phyloP scores from a whole-genome alignment of 2,888 invertebrate genomes.

The Saturnia pavonia region DNA sequence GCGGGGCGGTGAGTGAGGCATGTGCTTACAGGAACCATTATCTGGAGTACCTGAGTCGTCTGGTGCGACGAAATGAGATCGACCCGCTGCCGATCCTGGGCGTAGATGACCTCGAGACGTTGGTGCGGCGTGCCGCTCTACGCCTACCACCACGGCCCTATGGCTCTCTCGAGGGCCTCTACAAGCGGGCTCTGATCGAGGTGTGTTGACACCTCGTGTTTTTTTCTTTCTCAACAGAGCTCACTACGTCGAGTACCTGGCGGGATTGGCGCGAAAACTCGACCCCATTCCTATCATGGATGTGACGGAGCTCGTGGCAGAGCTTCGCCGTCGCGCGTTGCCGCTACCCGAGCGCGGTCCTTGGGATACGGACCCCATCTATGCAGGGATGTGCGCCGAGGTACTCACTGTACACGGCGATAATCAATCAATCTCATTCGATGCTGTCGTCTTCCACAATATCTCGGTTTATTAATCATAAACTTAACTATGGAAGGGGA shows the following conservation, averaged over 20 bases:
- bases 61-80: slow-evolving; percentile 86
- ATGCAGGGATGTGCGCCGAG: slow-evolving; percentile 92
- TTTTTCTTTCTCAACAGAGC: slow-evolving; percentile 82
- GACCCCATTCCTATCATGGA: slow-evolving; percentile 96
- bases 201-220: slow-evolving; percentile 68
- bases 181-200: slow-evolving; percentile 84
- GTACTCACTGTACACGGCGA: slow-evolving; percentile 69
- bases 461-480: not conserved
- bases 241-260: slow-evolving; percentile 98
- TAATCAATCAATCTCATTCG: slow-evolving; percentile 13
- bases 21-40: slow-evolving; percentile 90
- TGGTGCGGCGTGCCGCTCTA: slow-evolving; percentile 87
- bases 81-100: slow-evolving; percentile 90
- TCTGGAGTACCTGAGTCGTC: slow-evolving; percentile 92
- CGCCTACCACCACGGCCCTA: slow-evolving; percentile 89
- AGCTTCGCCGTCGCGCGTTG: slow-evolving; percentile 92
- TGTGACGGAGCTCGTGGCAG: slow-evolving; percentile 92
- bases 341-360: slow-evolving; percentile 91
- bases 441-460: not conserved
- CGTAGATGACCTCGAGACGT: slow-evolving; percentile 91
- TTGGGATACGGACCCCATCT: slow-evolving; percentile 92
- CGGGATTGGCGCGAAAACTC: slow-evolving; percentile 91
- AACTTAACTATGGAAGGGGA: too few relatives aligned
- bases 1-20: slow-evolving; percentile 58
- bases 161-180: slow-evolving; percentile 86